These are phyloP conservation scores for Dolichoris vasculosae DNA, from an alignment of 1,140 invertebrate species.

Conservation along the genomic window DNA sequence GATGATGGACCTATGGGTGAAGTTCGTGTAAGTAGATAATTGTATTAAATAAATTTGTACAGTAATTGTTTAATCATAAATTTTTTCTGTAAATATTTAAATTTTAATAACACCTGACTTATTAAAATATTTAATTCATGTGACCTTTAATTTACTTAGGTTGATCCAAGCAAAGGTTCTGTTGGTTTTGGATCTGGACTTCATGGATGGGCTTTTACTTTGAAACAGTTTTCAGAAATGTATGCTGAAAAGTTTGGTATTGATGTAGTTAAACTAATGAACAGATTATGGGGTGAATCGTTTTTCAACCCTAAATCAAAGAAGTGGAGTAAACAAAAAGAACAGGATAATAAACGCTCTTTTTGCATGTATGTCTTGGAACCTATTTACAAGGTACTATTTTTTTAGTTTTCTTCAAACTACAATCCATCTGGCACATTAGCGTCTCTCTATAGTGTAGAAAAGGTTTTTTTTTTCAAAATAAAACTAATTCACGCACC, in stretches of 20 bases:
- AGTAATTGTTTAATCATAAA: conserved; percentile 71
- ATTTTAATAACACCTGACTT: conserved; percentile 65
- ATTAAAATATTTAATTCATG: background rate
- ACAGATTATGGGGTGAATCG: conserved; percentile 96
- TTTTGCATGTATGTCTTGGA: conserved; percentile 99
- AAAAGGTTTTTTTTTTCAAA: conserved; percentile 54
- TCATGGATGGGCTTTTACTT: conserved; percentile 99
- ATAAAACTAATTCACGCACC: conserved; percentile 57
- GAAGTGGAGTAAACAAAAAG: conserved; percentile 97
- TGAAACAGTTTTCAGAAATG: conserved; percentile 99
- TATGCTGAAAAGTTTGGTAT: conserved; percentile 99
- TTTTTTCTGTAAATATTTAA: conserved; percentile 70
- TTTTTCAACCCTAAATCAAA: conserved; percentile 98
- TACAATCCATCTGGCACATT: conserved; percentile 72
- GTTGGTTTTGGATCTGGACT: conserved; percentile 99
- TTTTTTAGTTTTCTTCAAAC: conserved; percentile 16
- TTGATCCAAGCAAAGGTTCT: conserved; percentile 97
- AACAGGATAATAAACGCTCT: conserved; percentile 93
- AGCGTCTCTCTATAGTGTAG: conserved; percentile 72
- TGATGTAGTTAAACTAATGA: conserved; percentile 98
- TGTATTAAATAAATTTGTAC: conserved; percentile 52
- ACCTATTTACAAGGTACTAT: conserved; percentile 94
- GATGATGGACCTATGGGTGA: conserved; percentile 99
- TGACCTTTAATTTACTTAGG: conserved; percentile 66
- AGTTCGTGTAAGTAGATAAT: conserved; percentile 83